Base-by-base conservation (phyloP, 2,888 invertebrate species). In the Andrena marginata region DNA sequence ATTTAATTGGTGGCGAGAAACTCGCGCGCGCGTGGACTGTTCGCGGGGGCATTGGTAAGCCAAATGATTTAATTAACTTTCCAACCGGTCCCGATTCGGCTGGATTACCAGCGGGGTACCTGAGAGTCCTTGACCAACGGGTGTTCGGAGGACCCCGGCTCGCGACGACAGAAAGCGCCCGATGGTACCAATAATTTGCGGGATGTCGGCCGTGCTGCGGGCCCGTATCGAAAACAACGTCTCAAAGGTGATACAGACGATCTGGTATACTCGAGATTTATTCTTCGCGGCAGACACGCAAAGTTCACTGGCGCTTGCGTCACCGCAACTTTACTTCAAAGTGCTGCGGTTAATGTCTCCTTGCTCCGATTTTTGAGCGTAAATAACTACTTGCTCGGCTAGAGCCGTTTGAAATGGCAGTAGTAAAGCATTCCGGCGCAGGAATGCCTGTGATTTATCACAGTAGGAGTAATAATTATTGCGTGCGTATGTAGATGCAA, bases 61-160 rank as follows among this genome's bases (percentile, higher is more conserved):
- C 59, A 73, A 85, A 88, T 88, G 86, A 88, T 85, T 88, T 86
- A 88, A 87, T 88, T 87, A 86, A 87, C 84, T 87, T 87, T 87
- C 85, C 77, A 87, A 86, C 80, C 78, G 82, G 87, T 84, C 84
- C 70, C 72, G 87, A 82, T 83, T 85, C 84, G 76, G 76, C 79
- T 16, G 82, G 69, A 79, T 74, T 70, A 79, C 75, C 85, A 85
- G 82, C 85, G 79, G 84, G 84, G 35, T 72, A 67, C 49, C 75
- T 56, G 68, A 54, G 48, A 75, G 75, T 75, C 83, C 84, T 79
- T 83, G 79, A 67, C 68, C 68, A 70, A 78, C 67, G 83, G 65
- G 29, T 29, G 56, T 70, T 26, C 73, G 8, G 64, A 51, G 48
- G 51, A 23, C 48, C 62, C 59, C n/a, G 69, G 20, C 48, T 65